Percentiles rank a stretch among this genome's conserved stretches.
These are phyloP conservation scores for Solenopsis invicta DNA, from an alignment of 1,140 invertebrate species.

Conservation along the genomic window DNA sequence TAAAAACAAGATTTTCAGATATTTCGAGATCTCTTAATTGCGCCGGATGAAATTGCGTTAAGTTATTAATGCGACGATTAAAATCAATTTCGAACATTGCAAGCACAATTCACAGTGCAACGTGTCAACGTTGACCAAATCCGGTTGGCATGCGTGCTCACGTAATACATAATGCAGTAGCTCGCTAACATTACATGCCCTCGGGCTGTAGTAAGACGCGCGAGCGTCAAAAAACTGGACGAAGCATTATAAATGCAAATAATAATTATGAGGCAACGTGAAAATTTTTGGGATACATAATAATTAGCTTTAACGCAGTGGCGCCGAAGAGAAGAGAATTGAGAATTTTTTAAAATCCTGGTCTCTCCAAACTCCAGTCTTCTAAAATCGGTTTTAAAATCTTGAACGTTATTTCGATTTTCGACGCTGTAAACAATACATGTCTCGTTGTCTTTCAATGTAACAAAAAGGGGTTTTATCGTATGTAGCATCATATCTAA, in stretches of 20 bases:
- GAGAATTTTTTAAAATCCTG: neutral
- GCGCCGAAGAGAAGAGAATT: neutral
- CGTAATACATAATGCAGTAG: slow-evolving; percentile 18
- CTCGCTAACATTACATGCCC: neutral
- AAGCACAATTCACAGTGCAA: neutral
- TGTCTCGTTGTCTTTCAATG: neutral
- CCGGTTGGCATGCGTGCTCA: neutral
- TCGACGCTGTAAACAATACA: neutral
- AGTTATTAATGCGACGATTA: neutral
- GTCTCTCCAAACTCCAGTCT: neutral
- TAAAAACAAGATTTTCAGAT: neutral
- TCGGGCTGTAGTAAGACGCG: neutral
- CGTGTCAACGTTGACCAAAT: neutral
- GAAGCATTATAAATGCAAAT: neutral
- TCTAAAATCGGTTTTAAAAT: neutral
- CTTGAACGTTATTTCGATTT: neutral
- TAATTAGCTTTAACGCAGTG: neutral
- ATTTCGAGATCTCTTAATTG: neutral
- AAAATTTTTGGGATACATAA: neutral
- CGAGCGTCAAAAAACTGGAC: neutral
- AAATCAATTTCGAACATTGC: neutral
- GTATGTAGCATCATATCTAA: neutral
- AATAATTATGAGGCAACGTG: neutral
- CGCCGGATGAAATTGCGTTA: neutral
- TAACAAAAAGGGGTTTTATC: neutral